A percentile compares a stretch with the other conserved stretches of the same genome.
Conservation (phyloP, 1,140 invertebrate species). For the Nasonia longicornis region DNA sequence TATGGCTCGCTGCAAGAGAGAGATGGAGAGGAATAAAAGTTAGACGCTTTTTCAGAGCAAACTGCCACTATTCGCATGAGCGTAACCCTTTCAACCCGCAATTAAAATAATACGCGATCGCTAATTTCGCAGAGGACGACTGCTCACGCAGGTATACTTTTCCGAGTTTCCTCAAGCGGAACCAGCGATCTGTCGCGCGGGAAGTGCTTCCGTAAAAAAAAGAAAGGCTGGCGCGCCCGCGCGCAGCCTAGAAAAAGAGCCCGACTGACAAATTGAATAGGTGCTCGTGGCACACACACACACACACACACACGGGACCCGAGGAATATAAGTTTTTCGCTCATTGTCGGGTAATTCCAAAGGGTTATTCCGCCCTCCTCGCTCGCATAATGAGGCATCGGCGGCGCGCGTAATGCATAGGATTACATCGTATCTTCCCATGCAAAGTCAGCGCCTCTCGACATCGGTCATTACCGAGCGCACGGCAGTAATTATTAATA, state of each 20-base stretch:
- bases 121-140: conserved; percentile 21
- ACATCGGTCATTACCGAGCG: conserved; percentile 66
- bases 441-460: conserved; percentile 51
- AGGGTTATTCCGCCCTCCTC: not conserved
- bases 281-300: not conserved
- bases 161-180: conserved; percentile 14
- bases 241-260: conserved; percentile 24
- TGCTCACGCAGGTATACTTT: not conserved
- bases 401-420: conserved; percentile 62
- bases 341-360: conserved; percentile 31
- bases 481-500: conserved; percentile 70
- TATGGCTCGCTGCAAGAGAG: not conserved
- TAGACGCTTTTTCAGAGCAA: conserved; percentile 2
- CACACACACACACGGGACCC: not conserved
- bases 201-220: conserved; percentile 31
- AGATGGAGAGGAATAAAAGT: not conserved
- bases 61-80: not conserved
- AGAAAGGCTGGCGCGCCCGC: not conserved
- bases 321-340: conserved; percentile 10
- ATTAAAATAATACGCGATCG: conserved; percentile 41
- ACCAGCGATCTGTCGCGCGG: conserved; percentile 35
- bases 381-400: conserved; percentile 60
- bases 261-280: conserved; percentile 39
- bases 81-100: conserved; percentile 14
- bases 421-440: conserved; percentile 69